Percentiles rank a stretch among this genome's conserved stretches.
Conservation (phyloP, 2,113 vertebrate species). For the Lathamus discolor region DNA sequence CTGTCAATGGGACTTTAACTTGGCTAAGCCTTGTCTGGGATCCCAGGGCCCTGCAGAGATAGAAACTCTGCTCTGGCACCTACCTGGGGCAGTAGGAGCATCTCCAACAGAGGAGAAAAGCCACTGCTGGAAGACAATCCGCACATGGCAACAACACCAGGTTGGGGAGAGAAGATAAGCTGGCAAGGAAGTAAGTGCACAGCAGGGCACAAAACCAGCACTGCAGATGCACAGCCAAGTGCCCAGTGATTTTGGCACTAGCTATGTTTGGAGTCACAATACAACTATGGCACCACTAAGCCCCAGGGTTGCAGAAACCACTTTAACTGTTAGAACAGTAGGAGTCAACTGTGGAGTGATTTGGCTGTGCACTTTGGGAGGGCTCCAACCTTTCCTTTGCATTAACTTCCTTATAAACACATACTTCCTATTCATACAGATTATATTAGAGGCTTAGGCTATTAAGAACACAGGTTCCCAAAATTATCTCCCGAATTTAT, state of each 20-base stretch:
- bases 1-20: not conserved
- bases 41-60: not conserved
- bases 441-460: not conserved
- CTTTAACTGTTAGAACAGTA: not conserved
- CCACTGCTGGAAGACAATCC: not conserved
- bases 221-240: not conserved
- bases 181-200: not conserved
- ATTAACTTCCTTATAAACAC: not conserved
- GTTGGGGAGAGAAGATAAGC: not conserved
- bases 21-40: not conserved
- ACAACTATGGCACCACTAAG: not conserved
- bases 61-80: not conserved
- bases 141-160: accelerated
- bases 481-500: not conserved
- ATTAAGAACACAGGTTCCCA: not conserved
- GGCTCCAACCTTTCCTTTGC: not conserved
- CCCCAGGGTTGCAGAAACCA: not conserved
- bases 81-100: not conserved
- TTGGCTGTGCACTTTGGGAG: not conserved
- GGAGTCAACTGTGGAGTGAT: not conserved
- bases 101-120: not conserved
- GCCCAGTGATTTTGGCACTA: not conserved
- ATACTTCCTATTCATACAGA: not conserved
- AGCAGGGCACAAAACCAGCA: not conserved
- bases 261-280: not conserved